phyloP scores from a whole-genome alignment of 2,888 invertebrate genomes.

The Spisula subtruncata region DNA sequence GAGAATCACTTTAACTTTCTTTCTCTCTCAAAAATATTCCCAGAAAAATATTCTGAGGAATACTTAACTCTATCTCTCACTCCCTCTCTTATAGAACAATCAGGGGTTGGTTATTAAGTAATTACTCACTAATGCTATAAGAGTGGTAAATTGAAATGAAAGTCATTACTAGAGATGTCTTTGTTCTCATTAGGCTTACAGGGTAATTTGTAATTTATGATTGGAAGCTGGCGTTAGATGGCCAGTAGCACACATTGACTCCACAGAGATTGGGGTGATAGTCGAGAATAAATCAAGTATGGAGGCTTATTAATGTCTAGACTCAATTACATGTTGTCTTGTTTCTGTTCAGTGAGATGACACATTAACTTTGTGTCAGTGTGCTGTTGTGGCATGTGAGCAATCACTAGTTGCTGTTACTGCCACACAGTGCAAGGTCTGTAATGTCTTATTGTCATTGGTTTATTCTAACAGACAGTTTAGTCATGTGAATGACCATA shows the following conservation, averaged over 20 bases:
- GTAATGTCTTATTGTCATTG: too few relatives aligned
- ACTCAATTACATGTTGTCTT: constrained; percentile 48
- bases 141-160: constrained; percentile 54
- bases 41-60: not conserved
- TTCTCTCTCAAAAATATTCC: too few relatives aligned
- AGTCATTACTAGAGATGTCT: constrained; percentile 44
- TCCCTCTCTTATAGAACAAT: not conserved
- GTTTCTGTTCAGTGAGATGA: constrained; percentile 17
- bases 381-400: not conserved
- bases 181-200: constrained; percentile 51
- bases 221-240: constrained; percentile 25
- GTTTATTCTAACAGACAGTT: too few relatives aligned
- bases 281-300: constrained; percentile 50
- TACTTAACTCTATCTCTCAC: not conserved
- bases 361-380: constrained; percentile 11
- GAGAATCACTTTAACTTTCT: too few relatives aligned
- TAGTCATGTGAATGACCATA: too few relatives aligned
- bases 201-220: constrained; percentile 62
- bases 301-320: constrained; percentile 25
- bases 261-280: constrained; percentile 42
- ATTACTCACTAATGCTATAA: constrained; percentile 40
- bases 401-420: not conserved
- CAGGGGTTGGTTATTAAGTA: constrained; percentile 28
- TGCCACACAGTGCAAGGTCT: too few relatives aligned
- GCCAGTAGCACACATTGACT: constrained; percentile 55